Evolutionary conservation across 2,113 vertebrate genomes (phyloP), one percentile per base, ranked within the genome.

Genomic region (Cercocebus atys): DNA sequence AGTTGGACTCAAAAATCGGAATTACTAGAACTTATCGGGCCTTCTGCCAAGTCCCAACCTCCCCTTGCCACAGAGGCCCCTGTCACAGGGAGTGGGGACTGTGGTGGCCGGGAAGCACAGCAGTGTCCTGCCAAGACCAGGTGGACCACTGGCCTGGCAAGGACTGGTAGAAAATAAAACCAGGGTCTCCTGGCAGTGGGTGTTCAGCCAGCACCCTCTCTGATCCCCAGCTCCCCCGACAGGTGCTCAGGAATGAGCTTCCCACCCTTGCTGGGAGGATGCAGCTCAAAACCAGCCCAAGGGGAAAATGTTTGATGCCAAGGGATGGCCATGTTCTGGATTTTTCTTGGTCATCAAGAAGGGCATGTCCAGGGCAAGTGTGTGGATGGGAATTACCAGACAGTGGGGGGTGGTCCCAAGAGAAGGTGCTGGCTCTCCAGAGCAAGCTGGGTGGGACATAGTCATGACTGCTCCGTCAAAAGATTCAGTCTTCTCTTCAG

Each of bases 41-140:
- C 13, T 82, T 57, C 38, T 32, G 40, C 22, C 22, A 68, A 66
- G 88, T 30, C 32, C 73, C 10, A 18, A 7, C 45, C 57, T 76
- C n/a, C 25, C 9, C 14, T 12, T 43, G 80, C 50, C 64, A 40
- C 57, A 27, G 20, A 47, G 8, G 27, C 82, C 52, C 27, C 73
- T 43, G n/a, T n/a, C 50, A 11, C 2, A 3, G 35, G 43, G 55
- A 14, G 5, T n/a, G 6, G 64, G 72, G 35, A 40, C 78, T 3
- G 0, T 4, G 47, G 40, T 45, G 27, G 22, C 52, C 22, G 0
- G 30, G 30, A 35, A 57, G 23, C 55, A 11, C 17, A 17, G 59
- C 8, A 32, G 57, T 43, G 61, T 43, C 57, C 81, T 0, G 9
- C 22, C 0, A 0, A 52, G 20, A 12, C 47, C 52, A 27, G 8